A percentile compares a stretch with the other conserved stretches of the same genome.
Conservation (phyloP, 2,888 invertebrate species). For the Nysson spinosus region DNA sequence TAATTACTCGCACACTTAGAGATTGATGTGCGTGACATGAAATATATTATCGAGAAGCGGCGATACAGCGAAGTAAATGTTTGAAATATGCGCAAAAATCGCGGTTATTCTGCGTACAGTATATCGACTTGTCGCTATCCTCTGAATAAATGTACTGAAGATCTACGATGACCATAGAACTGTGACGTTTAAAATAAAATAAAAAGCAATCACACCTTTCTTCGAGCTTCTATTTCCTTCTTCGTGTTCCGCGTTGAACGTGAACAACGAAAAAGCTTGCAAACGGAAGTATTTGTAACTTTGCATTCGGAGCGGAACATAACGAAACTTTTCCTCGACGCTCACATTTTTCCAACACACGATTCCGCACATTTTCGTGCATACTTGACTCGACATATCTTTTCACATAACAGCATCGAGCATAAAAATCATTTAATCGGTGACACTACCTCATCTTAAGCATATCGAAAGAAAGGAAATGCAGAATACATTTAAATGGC, state of each 20-base stretch:
- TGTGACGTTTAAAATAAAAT: conserved; percentile 37
- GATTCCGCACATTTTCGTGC: background rate
- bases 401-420: conserved; percentile 12
- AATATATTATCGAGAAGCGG: too few species aligned
- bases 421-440: conserved; percentile 18
- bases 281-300: too few species aligned
- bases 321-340: conserved; percentile 17
- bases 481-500: background rate
- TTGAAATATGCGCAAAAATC: background rate
- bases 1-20: too few species aligned
- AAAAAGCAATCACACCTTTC: conserved; percentile 18
- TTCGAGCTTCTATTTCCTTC: conserved; percentile 16
- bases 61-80: background rate
- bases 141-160: conserved; percentile 23
- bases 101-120: conserved; percentile 2
- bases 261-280: too few species aligned
- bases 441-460: conserved; percentile 35
- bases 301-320: conserved; percentile 29
- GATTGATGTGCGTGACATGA: too few species aligned
- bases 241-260: too few species aligned
- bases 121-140: conserved; percentile 14
- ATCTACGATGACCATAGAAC: conserved; percentile 23
- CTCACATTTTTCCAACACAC: background rate
- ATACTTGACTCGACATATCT: conserved; percentile 33
- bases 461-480: conserved; percentile 34